Evolutionary conservation across 2,888 invertebrate species (phyloP), one percentile per base, ranked within the genome.

Genomic region (Serripes groenlandicus): DNA sequence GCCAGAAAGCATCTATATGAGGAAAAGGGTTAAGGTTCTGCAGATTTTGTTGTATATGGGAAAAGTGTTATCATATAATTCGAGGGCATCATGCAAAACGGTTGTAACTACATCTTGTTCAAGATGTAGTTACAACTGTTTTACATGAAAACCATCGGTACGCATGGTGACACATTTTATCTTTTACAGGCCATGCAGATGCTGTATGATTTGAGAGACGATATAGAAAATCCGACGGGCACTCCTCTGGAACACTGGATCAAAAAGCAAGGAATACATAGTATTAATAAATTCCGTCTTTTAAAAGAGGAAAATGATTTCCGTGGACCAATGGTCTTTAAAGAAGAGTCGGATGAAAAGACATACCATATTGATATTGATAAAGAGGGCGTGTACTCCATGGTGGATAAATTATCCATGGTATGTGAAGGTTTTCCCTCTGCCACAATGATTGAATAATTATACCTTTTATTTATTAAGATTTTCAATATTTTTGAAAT

Each of bases 311-410:
- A 81, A 5, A 86, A 86, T n/a, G 95, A 95, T 86, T 96, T 96
- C 60, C 96, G 95, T 93, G 95, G 97, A 90, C 98, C 98, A 0
- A 96, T 98, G 92, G 92, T 97, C 42, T 99, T 98, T 94, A 97
- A 97, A 90, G 97, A 97, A 5, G 98, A 98, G 95, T 97, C 97
- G 7, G 97, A 97, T 0, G 75, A 85, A 18, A 96, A 98, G 88
- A 97, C 97, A 94, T 98, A 99, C 94, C 97, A 97, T 0, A 99
- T 99, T 0, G 98, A 97, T 92, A 99, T 99, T 89, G 99, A 99
- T 95, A 97, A 97, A 0, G 98, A 98, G 81, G 96, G 98, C 92
- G 96, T 97, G 94, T 98, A 98, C 95, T 96, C 96, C 74, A 96
- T 97, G 80, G 97, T 98, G 95, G 99, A 99, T 94, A 98, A 98